A percentile compares a stretch with the other conserved stretches of the same genome.
phyloP scores from a whole-genome alignment of 1,140 invertebrate genomes.

The Sminthurides bifidus region DNA sequence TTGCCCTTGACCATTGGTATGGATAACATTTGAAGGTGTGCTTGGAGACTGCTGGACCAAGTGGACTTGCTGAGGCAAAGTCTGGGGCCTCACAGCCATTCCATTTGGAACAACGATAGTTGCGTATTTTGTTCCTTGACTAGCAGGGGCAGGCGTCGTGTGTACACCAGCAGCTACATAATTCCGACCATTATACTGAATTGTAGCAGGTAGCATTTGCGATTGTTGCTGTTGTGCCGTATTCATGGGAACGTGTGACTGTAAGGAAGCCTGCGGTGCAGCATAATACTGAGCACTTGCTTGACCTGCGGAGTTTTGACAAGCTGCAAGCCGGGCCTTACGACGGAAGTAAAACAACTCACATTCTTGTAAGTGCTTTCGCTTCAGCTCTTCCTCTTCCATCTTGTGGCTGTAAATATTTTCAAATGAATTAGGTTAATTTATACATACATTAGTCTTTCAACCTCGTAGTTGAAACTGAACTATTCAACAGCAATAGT shows the following conservation, averaged over 20 bases:
- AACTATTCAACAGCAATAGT: not conserved
- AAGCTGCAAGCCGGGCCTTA: constrained; percentile 11
- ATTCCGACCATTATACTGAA: constrained; percentile 1
- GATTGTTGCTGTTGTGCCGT: not conserved
- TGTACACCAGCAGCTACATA: too few relatives aligned
- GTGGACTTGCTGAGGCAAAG: not conserved
- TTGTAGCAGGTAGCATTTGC: not conserved
- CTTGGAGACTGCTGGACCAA: not conserved
- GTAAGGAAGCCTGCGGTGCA: not conserved
- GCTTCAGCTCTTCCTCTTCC: constrained; percentile 23
- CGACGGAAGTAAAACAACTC: constrained; percentile 13
- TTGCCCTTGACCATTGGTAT: not conserved
- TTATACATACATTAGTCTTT: not conserved
- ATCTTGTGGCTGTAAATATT: constrained; percentile 18
- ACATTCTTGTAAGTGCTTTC: constrained; percentile 20
- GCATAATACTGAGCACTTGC: not conserved
- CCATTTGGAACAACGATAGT: not conserved
- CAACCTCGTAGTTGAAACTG: not conserved
- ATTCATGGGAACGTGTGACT: not conserved
- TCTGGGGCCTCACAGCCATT: not conserved
- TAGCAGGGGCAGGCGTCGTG: not conserved
- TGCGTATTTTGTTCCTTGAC: not conserved
- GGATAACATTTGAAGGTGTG: too few relatives aligned
- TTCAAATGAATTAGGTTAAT: not conserved
- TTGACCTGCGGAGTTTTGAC: not conserved